Conservation (phyloP, 2,797 vertebrate species). For the Gymnodraco acuticeps region DNA sequence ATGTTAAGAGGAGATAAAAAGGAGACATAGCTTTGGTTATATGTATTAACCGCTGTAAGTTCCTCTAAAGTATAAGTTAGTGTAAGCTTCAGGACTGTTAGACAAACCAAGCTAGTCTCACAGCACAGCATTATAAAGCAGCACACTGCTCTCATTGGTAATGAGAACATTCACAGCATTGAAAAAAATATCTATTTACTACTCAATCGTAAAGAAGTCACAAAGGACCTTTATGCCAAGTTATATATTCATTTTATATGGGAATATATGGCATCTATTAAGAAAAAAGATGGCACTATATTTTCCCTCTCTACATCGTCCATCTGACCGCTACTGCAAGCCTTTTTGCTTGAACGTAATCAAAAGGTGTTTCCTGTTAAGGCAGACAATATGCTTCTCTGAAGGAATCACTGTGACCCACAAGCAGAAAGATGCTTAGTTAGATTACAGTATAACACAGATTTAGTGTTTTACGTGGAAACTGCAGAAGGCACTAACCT, state of each 20-base stretch:
- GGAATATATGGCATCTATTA: not conserved
- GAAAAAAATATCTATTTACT: not conserved
- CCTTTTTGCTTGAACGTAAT: slow-evolving; percentile 5
- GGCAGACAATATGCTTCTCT: not conserved
- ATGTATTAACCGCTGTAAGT: slow-evolving; percentile 11
- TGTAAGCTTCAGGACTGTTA: slow-evolving; percentile 46
- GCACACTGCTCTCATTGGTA: slow-evolving; percentile 13
- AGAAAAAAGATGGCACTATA: not conserved
- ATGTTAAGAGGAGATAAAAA: slow-evolving; percentile 41
- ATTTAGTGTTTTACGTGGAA: slow-evolving; percentile 10
- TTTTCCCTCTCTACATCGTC: not conserved
- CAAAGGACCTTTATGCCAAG: not conserved
- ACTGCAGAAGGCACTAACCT: slow-evolving; percentile 15
- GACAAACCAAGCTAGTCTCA: slow-evolving; percentile 41
- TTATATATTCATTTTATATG: not conserved
- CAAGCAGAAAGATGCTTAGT: slow-evolving; percentile 12
- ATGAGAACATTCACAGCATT: slow-evolving; percentile 7
- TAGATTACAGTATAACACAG: not conserved
- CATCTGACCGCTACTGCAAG: not conserved
- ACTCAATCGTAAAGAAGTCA: not conserved
- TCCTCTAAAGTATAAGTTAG: slow-evolving; percentile 35
- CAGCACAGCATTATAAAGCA: slow-evolving; percentile 33
- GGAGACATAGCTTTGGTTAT: slow-evolving; percentile 31
- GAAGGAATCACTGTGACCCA: slow-evolving; percentile 15
- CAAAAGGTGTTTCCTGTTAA: slow-evolving; percentile 9